Percentiles rank a stretch among this genome's conserved stretches.
Evolutionary conservation across 2,797 vertebrate species (phyloP).

Genomic region (Eurystomus glaucurus): DNA sequence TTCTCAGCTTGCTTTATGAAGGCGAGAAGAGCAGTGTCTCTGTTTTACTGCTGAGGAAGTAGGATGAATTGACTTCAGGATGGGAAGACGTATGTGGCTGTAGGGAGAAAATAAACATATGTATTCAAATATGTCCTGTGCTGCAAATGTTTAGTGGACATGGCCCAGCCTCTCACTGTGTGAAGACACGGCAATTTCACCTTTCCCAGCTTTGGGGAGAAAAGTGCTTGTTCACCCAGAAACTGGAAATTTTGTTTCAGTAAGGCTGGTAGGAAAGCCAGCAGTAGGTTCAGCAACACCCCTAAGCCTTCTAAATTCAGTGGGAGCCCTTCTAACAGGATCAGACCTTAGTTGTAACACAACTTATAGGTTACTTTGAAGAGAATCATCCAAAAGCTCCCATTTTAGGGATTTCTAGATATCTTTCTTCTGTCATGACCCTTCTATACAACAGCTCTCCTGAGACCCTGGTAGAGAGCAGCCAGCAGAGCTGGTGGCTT

Average conservation of each 20-base stretch:
- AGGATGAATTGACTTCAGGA: not conserved
- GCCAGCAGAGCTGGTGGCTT: not conserved
- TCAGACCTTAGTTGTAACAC: not conserved
- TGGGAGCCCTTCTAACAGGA: not conserved
- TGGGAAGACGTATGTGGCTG: not conserved
- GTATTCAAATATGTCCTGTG: not conserved
- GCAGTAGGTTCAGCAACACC: not conserved
- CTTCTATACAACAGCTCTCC: not conserved
- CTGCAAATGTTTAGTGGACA: not conserved
- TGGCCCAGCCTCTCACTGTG: not conserved
- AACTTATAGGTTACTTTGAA: not conserved
- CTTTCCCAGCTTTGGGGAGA: not conserved
- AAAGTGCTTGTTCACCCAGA: not conserved
- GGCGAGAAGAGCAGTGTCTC: not conserved
- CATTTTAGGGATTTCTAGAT: not conserved
- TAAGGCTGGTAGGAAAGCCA: not conserved
- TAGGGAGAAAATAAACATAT: not conserved
- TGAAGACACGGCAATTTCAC: not conserved
- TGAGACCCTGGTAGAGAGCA: not conserved
- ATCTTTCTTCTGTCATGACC: not conserved
- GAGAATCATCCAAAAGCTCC: not conserved
- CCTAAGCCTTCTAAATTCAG: not conserved
- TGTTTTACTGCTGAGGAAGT: not conserved
- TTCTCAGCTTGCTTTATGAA: not conserved
- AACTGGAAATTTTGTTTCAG: not conserved